A percentile compares a stretch with the other conserved stretches of the same genome.
Conservation (phyloP, 2,113 vertebrate genomes). For the Xerus inauris region DNA sequence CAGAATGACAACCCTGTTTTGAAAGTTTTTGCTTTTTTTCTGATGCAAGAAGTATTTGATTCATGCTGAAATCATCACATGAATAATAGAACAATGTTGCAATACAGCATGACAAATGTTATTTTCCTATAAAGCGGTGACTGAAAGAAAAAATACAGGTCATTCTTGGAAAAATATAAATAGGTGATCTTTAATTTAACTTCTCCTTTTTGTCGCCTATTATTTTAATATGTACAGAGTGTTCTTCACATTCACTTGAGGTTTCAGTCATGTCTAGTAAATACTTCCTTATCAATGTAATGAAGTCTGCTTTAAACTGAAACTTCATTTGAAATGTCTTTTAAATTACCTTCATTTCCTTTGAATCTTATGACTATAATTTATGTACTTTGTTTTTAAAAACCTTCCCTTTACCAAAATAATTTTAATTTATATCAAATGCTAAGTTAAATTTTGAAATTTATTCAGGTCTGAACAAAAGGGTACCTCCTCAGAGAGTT, state of each 20-base stretch:
- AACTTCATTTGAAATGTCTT: slow-evolving; percentile 1
- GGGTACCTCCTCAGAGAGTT: not conserved
- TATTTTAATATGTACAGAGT: slow-evolving; percentile 35
- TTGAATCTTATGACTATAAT: not conserved
- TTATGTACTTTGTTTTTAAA: not conserved
- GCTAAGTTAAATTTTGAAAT: not conserved
- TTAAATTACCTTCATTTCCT: not conserved
- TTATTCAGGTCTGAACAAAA: not conserved
- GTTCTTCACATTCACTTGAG: not conserved
- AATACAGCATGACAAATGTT: slow-evolving; percentile 61
- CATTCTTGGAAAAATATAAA: slow-evolving; percentile 28
- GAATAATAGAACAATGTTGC: not conserved
- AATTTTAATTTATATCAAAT: not conserved
- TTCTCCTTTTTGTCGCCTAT: slow-evolving; percentile 39
- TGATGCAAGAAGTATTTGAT: not conserved
- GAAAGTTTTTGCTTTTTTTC: not conserved
- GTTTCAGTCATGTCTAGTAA: not conserved
- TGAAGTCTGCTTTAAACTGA: slow-evolving; percentile 7
- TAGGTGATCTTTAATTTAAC: slow-evolving; percentile 56
- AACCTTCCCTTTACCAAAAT: not conserved
- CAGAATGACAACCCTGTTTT: not conserved
- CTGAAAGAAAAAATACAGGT: slow-evolving; percentile 46
- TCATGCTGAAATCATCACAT: not conserved
- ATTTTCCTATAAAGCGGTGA: slow-evolving; percentile 3
- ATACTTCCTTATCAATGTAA: not conserved